Evolutionary conservation across 2,797 vertebrate species (phyloP), one percentile per base, ranked within the genome.

Genomic region (Adelosebastes latens): DNA sequence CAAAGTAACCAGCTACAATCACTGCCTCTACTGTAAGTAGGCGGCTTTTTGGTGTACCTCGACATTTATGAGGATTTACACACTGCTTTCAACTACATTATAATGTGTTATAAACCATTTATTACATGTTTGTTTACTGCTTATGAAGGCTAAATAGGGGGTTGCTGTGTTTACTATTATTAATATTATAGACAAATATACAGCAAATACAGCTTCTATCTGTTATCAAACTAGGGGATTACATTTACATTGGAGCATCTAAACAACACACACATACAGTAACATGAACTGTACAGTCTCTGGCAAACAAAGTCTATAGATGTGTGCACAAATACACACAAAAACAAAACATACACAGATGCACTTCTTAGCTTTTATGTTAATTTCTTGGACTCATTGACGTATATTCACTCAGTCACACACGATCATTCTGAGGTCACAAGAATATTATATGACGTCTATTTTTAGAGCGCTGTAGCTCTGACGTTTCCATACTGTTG

Each of bases 381-480:
- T 34, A 4, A 27, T 53, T 72, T 74, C 34, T 49, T 68, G 12
- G 24, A 60, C 31, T 61, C 22, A 49, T 77, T 49, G 32, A 46
- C 42, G 3, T 36, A 36, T 72, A 22, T 67, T 29, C 32, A 29
- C 25, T 34, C 52, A 27, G 13, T 80, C 72, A 27, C 42, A 69
- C 70, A 60, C 58, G 25, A 49, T 46, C n/a, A 6, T 52, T 67
- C 52, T 58, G 7, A 52, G 56, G 64, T 63, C 61, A 66, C 39
- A 66, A 49, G 31, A 42, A 64, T 22, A 62, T 62, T 60, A 34
- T n/a, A 24, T 65, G 62, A 75, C 4, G 22, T 75, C 42, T 80
- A 71, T 82, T 71, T 81, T 72, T 20, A 84, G 70, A 53, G 6
- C 25, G 56, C 63, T 61, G 36, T 5, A 58, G 36, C 32, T 46